Conservation (phyloP, 2,888 invertebrate genomes). For the Cynaeus angustus region DNA sequence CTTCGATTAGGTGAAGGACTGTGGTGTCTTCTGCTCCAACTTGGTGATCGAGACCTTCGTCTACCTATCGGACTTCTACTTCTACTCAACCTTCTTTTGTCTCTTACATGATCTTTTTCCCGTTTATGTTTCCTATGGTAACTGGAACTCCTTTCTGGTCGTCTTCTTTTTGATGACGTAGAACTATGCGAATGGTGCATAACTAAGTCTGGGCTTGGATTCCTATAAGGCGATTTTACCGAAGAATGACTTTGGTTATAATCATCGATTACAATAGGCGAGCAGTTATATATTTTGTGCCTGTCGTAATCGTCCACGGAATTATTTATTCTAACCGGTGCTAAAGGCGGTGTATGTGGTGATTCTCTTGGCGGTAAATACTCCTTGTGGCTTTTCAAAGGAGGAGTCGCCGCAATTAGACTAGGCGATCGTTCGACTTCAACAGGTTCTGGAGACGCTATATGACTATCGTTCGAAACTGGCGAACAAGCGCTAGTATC, state of each 20-base stretch:
- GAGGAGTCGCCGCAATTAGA: slow-evolving; percentile 72
- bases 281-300: slow-evolving; percentile 57
- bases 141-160: slow-evolving; percentile 53
- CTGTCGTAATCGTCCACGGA: slow-evolving; percentile 55
- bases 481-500: slow-evolving; percentile 69
- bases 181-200: slow-evolving; percentile 61
- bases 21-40: slow-evolving; percentile 72
- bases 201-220: slow-evolving; percentile 66
- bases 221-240: slow-evolving; percentile 66
- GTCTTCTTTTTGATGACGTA: slow-evolving; percentile 68
- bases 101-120: slow-evolving; percentile 72
- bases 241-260: slow-evolving; percentile 50
- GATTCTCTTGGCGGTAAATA: slow-evolving; percentile 73
- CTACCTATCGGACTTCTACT: slow-evolving; percentile 77
- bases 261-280: slow-evolving; percentile 64
- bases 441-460: slow-evolving; percentile 68
- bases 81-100: slow-evolving; percentile 74
- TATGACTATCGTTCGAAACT: slow-evolving; percentile 70
- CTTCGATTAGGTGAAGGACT: slow-evolving; percentile 67
- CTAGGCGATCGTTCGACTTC: slow-evolving; percentile 40
- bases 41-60: slow-evolving; percentile 73
- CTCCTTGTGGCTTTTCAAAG: slow-evolving; percentile 63
- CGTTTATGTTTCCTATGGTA: slow-evolving; percentile 70
- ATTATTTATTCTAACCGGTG: slow-evolving; percentile 24
- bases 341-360: slow-evolving; percentile 79